phyloP scores from a whole-genome alignment of 2,888 invertebrate species.

The Drosophila peninsularis region DNA sequence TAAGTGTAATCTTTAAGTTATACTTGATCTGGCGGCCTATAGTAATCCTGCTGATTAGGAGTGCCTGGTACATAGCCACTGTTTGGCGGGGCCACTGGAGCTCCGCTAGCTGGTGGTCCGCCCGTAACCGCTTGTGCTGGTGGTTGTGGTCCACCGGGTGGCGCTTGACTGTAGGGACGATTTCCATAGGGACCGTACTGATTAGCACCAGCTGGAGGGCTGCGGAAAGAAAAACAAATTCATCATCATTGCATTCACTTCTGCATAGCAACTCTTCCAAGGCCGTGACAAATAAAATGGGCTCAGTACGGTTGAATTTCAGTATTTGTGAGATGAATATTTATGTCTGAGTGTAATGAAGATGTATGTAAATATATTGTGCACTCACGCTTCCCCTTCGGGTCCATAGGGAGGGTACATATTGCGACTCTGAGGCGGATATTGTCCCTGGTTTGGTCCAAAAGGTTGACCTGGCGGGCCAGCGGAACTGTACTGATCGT shows the following conservation, averaged over 20 bases:
- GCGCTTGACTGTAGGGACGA: constrained; percentile 84
- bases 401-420: constrained; percentile 92
- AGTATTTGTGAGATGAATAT: constrained; percentile 19
- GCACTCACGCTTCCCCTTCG: constrained; percentile 88
- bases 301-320: constrained; percentile 44
- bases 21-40: constrained; percentile 85
- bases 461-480: constrained; percentile 86
- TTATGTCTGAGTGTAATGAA: constrained; percentile 20
- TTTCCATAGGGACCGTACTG: constrained; percentile 83
- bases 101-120: constrained; percentile 82
- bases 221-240: constrained; percentile 26
- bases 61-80: constrained; percentile 84
- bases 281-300: constrained; percentile 5
- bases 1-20: constrained; percentile 5
- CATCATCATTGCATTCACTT: not conserved
- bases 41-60: constrained; percentile 86
- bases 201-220: constrained; percentile 84
- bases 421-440: constrained; percentile 90
- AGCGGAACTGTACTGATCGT: constrained; percentile 87
- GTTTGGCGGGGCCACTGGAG: constrained; percentile 85
- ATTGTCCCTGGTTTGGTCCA: constrained; percentile 86
- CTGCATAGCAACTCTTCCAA: not conserved
- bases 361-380: constrained; percentile 42
- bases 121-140: constrained; percentile 84
- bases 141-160: constrained; percentile 86